Evolutionary conservation across 2,888 invertebrate species (phyloP).

Genomic region (Coelogynopora nodosa): DNA sequence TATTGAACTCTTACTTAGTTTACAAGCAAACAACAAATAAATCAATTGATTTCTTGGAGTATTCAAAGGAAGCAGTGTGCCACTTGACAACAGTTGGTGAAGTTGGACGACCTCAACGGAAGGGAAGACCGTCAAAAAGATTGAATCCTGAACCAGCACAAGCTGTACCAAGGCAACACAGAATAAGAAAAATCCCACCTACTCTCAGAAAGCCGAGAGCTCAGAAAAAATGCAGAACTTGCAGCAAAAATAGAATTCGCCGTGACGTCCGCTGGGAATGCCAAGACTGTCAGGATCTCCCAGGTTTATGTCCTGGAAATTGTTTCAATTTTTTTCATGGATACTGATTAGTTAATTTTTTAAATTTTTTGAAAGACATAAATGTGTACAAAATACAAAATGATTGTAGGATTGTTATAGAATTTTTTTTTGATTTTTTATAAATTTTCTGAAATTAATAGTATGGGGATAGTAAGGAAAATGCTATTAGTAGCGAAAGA

Average conservation of each 20-base stretch:
- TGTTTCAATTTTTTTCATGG: slow-evolving; percentile 29
- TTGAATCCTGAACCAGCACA: slow-evolving; percentile 28
- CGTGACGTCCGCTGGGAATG: slow-evolving; percentile 16
- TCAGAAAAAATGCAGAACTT: slow-evolving; percentile 15
- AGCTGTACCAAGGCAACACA: slow-evolving; percentile 31
- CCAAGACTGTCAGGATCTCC: slow-evolving; percentile 18
- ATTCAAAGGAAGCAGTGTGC: slow-evolving; percentile 23
- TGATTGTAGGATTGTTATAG: slow-evolving; percentile 26
- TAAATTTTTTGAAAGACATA: slow-evolving; percentile 22
- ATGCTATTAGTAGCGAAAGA: background rate
- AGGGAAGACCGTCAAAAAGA: slow-evolving; percentile 29
- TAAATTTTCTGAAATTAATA: slow-evolving; percentile 15
- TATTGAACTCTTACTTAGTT: slow-evolving; percentile 19
- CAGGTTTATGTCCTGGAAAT: slow-evolving; percentile 28
- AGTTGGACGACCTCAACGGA: slow-evolving; percentile 29
- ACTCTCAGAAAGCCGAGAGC: slow-evolving; percentile 19
- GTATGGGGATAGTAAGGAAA: slow-evolving; percentile 15
- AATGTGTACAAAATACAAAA: slow-evolving; percentile 24
- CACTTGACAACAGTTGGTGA: slow-evolving; percentile 31
- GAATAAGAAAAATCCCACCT: slow-evolving; percentile 29
- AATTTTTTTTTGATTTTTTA: slow-evolving; percentile 26
- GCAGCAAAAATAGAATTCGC: slow-evolving; percentile 20
- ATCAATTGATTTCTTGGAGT: slow-evolving; percentile 31
- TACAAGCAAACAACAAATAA: slow-evolving; percentile 31
- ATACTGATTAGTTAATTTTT: slow-evolving; percentile 27